A percentile compares a stretch with the other conserved stretches of the same genome.
phyloP scores from a whole-genome alignment of 1,140 invertebrate species.

The Grapholita molesta region DNA sequence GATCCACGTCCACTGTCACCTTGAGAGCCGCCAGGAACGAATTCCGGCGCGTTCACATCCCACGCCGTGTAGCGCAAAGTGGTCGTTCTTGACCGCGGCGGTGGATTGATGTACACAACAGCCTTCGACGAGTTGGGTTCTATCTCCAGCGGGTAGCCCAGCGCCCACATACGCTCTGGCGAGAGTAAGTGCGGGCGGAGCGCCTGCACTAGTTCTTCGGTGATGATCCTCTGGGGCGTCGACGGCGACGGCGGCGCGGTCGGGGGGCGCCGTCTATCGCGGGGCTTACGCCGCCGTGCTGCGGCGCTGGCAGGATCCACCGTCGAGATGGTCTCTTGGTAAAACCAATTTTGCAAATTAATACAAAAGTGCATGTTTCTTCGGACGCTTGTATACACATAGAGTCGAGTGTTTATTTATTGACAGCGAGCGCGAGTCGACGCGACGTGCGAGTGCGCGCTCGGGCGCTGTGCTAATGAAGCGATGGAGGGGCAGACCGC shows the following conservation, averaged over 20 bases:
- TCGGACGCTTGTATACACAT: conserved; percentile 68
- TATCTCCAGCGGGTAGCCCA: conserved; percentile 86
- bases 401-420: conserved; percentile 45
- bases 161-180: conserved; percentile 81
- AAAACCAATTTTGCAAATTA: conserved; percentile 66
- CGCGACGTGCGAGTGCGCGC: conserved; percentile 65
- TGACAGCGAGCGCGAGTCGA: conserved; percentile 52
- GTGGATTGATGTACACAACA: conserved; percentile 81
- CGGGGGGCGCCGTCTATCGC: conserved; percentile 62
- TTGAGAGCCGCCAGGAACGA: conserved; percentile 77
- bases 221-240: conserved; percentile 61
- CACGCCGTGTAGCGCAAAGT: conserved; percentile 56
- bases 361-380: conserved; percentile 67
- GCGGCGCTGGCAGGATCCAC: conserved; percentile 53
- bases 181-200: conserved; percentile 81
- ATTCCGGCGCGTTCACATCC: conserved; percentile 83
- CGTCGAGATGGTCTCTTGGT: conserved; percentile 60
- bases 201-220: conserved; percentile 57
- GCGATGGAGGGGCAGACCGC: conserved; percentile 62
- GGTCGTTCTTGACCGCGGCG: conserved; percentile 48
- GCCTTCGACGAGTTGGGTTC: conserved; percentile 79
- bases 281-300: conserved; percentile 59
- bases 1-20: conserved; percentile 76
- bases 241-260: conserved; percentile 49
- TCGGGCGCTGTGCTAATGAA: conserved; percentile 70